phyloP scores from a whole-genome alignment of 2,888 invertebrate species.

The Lypha dubia region DNA sequence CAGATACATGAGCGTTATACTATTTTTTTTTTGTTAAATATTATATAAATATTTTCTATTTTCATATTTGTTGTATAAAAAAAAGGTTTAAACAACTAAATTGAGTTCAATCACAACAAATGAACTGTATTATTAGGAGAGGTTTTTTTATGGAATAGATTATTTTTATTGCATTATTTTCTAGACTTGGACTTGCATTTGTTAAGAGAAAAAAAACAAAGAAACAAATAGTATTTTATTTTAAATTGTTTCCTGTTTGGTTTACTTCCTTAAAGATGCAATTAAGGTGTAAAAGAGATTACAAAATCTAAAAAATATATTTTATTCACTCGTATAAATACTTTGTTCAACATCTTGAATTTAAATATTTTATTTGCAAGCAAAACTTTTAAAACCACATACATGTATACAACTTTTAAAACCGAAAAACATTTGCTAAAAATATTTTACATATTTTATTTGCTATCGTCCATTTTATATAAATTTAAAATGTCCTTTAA shows the following conservation, averaged over 20 bases:
- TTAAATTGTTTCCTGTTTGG: background rate
- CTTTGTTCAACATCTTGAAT: background rate
- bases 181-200: background rate
- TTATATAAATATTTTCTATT: conserved; percentile 12
- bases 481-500: conserved; percentile 35
- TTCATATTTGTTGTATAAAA: conserved; percentile 7
- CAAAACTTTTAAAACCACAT: background rate
- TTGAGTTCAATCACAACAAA: conserved; percentile 25
- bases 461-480: background rate
- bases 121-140: conserved; percentile 27
- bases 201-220: background rate
- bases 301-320: no score
- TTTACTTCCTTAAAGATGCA: background rate
- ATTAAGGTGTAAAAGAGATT: background rate
- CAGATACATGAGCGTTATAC: conserved; percentile 11
- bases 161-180: background rate
- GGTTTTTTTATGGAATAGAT: background rate
- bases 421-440: background rate
- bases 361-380: background rate
- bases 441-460: background rate
- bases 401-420: background rate
- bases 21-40: background rate
- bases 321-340: background rate
- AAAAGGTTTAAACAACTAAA: conserved; percentile 2
- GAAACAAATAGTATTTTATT: background rate